Evolutionary conservation across 2,888 invertebrate species (phyloP).

Genomic region (Ceriagrion tenellum): DNA sequence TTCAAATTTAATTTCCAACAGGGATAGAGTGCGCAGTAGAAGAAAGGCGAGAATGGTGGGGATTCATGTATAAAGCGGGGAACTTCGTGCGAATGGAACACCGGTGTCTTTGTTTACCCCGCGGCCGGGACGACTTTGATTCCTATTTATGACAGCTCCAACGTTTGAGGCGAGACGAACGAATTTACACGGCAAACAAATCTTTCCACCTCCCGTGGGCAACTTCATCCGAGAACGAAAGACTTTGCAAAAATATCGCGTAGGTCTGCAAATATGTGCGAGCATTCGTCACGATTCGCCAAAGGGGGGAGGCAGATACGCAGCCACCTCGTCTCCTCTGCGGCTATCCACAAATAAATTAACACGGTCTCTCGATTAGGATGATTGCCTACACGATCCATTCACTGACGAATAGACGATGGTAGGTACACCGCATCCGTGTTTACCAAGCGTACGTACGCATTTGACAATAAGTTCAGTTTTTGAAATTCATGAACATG

Average conservation of each 20-base stretch:
- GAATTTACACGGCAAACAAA: constrained; percentile 14
- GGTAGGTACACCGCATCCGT: too few relatives aligned
- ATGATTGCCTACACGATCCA: not conserved
- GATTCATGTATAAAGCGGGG: not conserved
- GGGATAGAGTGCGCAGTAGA: not conserved
- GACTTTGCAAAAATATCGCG: not conserved
- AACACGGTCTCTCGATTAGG: not conserved
- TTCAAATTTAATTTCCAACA: not conserved
- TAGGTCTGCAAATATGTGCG: not conserved
- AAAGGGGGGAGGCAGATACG: too few relatives aligned
- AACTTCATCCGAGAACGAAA: not conserved
- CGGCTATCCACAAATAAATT: not conserved
- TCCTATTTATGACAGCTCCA: constrained; percentile 37
- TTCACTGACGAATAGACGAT: too few relatives aligned
- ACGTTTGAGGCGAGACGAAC: constrained; percentile 19
- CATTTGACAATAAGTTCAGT: too few relatives aligned
- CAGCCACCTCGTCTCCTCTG: not conserved
- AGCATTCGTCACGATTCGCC: not conserved
- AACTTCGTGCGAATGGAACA: not conserved
- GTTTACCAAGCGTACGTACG: too few relatives aligned
- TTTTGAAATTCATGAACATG: too few relatives aligned
- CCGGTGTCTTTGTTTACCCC: not conserved
- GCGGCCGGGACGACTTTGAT: not conserved
- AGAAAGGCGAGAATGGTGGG: not conserved
- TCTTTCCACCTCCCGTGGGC: not conserved